Evolutionary conservation across 2,797 vertebrate species (phyloP).

Genomic region (Mormyrops boulengeri): DNA sequence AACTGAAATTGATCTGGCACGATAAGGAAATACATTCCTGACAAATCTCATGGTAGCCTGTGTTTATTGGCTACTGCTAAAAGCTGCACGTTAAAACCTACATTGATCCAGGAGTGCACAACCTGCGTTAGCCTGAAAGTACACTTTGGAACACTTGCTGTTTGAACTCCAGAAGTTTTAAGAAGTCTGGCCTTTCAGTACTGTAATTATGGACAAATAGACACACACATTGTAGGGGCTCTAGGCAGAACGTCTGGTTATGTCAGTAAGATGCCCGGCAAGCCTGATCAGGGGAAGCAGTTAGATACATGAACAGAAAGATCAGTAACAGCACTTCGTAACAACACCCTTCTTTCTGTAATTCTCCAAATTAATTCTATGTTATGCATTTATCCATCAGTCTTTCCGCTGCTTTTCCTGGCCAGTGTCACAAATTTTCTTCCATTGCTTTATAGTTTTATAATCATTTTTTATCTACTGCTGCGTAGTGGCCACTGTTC

Average conservation of each 20-base stretch:
- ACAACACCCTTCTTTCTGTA: not conserved
- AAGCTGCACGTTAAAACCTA: not conserved
- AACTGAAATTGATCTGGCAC: constrained; percentile 39
- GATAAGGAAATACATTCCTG: constrained; percentile 51
- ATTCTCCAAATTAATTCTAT: not conserved
- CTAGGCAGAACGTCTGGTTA: not conserved
- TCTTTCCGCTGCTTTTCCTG: not conserved
- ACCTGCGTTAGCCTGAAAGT: not conserved
- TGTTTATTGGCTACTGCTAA: not conserved
- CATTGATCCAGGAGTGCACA: not conserved
- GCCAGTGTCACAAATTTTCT: not conserved
- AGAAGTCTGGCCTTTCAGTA: not conserved
- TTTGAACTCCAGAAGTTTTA: not conserved
- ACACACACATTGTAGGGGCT: not conserved
- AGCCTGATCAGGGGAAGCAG: not conserved
- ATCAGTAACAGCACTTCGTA: not conserved
- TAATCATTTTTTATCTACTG: not conserved
- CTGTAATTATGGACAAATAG: not conserved
- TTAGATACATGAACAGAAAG: not conserved
- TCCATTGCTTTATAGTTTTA: not conserved
- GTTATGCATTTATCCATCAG: not conserved
- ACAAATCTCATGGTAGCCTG: not conserved
- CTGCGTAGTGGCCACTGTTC: not conserved
- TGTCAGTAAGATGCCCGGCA: not conserved
- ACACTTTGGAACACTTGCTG: not conserved